A percentile compares a stretch with the other conserved stretches of the same genome.
These are phyloP conservation scores for Emydoidea blandingii DNA, from an alignment of 2,797 vertebrate species.

Conservation along the genomic window DNA sequence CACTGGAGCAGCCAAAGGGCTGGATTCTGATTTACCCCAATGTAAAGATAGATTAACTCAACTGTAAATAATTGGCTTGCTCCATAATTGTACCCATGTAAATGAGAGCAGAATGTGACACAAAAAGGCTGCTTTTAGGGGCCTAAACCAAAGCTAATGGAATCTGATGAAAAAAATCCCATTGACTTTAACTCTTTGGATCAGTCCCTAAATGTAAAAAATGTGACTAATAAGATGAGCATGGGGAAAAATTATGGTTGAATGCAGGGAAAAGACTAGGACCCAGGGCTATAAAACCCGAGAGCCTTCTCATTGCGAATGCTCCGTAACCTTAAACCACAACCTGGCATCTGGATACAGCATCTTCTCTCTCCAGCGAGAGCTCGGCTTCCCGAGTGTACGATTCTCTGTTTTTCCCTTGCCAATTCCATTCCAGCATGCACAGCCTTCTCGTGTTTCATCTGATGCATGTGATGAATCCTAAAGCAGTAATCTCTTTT, in stretches of 20 bases:
- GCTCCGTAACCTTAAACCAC: slow-evolving; percentile 67
- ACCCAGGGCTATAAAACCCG: slow-evolving; percentile 62
- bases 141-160: slow-evolving; percentile 6
- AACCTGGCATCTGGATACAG: slow-evolving; percentile 61
- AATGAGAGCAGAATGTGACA: neutral
- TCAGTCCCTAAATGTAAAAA: neutral
- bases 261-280: slow-evolving; percentile 50
- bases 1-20: neutral
- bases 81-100: neutral
- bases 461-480: slow-evolving; percentile 58
- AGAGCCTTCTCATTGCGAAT: slow-evolving; percentile 52
- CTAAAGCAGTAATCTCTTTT: slow-evolving; percentile 78
- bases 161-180: slow-evolving; percentile 25
- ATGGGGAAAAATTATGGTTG: slow-evolving; percentile 26
- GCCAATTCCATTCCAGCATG: slow-evolving; percentile 70
- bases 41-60: neutral
- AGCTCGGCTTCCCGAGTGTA: slow-evolving; percentile 37
- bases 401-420: neutral
- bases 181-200: slow-evolving; percentile 41
- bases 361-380: slow-evolving; percentile 51
- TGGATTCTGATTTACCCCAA: neutral
- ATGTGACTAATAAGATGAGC: slow-evolving; percentile 40
- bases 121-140: neutral
- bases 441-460: slow-evolving; percentile 75
- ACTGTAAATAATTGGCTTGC: neutral